Evolutionary conservation across 1,140 invertebrate genomes (phyloP), one percentile per base, ranked within the genome.

Genomic region (Cecropterus lyciades): DNA sequence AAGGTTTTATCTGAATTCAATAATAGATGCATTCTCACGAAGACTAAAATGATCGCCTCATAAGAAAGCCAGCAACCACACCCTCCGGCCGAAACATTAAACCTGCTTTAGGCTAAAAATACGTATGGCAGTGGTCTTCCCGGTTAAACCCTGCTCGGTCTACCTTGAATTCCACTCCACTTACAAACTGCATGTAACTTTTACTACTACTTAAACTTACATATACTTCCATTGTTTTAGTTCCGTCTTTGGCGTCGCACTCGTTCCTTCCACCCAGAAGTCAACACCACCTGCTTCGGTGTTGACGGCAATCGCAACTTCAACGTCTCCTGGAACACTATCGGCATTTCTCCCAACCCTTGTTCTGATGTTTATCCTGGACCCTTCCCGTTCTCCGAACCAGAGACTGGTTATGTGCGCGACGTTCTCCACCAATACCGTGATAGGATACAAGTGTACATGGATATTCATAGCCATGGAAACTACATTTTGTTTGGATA

Each of bases 281-380:
- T 72, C 14, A 62, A 67, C 55, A 20, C 27, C 3, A 70, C 69
- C 0, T 95, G 94, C 66, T 60, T 42, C 1, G 95, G 95, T 10
- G 93, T 93, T 0, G 95, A 95, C 75, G 83, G 90, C 0, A 95
- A 95, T 76, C 83, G 95, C 1, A 95, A 95, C 69, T 95, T 94
- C 43, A 93, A 92, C 16, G 86, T 93, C 56, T 88, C 94, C 37
- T 95, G 94, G 93, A 92, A 90, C 37, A 93, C 93, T 48, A 71
- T 80, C 11, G 96, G 96, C 2, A 94, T 95, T 0, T 96, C 95
- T 7, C 80, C 79, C 0, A 85, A 94, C 72, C 94, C 94, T 0
- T 97, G 96, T 77, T 83, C 82, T 3, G 93, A 96, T 0, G 95
- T 93, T 2, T 97, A 93, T 79, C 94, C 94, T 20, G 96, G 96